Conservation (phyloP, 1,140 invertebrate species). For the Bilobella aurantiaca region DNA sequence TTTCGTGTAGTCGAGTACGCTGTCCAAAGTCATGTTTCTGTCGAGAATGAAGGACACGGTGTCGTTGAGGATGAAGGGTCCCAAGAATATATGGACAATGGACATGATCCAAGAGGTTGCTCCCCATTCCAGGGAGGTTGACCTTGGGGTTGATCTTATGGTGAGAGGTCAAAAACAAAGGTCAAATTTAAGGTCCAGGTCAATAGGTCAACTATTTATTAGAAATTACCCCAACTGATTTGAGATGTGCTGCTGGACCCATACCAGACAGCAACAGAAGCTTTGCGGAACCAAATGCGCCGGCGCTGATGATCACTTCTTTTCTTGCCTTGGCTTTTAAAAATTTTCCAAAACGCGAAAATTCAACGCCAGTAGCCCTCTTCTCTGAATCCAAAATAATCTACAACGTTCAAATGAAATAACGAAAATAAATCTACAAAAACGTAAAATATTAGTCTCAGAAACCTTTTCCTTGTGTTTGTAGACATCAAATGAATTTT, state of each 20-base stretch:
- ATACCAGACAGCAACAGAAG: conserved; percentile 44
- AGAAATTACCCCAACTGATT: neutral
- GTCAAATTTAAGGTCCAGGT: no score
- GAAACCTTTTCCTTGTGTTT: no score
- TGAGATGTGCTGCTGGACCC: conserved; percentile 5
- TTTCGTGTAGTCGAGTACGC: conserved; percentile 12
- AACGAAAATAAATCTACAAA: neutral
- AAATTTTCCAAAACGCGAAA: neutral
- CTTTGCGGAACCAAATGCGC: conserved; percentile 39
- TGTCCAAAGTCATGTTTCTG: neutral
- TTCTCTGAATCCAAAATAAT: neutral
- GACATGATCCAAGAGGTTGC: conserved; percentile 11
- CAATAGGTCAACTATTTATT: no score
- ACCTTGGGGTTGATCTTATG: conserved; percentile 6
- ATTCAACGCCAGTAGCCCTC: neutral
- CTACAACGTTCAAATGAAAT: no score
- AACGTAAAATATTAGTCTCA: no score
- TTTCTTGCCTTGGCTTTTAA: neutral
- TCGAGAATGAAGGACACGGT: conserved; percentile 2
- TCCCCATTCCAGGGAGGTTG: conserved; percentile 9
- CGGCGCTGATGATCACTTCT: conserved; percentile 35
- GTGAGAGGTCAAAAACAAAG: neutral
- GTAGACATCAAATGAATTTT: no score
- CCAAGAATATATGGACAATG: neutral
- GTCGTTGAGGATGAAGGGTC: conserved; percentile 9